phyloP scores from a whole-genome alignment of 2,797 vertebrate genomes.

The Sebastes diaconus region DNA sequence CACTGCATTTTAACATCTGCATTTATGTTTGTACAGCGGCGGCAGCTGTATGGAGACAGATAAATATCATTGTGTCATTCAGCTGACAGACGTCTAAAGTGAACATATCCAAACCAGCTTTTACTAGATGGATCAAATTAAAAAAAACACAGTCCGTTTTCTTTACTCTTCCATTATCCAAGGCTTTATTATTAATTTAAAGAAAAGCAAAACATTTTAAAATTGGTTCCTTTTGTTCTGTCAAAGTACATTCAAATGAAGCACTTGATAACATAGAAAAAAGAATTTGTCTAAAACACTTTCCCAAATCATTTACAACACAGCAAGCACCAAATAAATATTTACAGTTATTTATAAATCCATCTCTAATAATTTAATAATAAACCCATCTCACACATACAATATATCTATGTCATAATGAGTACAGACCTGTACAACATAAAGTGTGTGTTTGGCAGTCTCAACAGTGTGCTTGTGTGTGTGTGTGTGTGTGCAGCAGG shows the following conservation, averaged over 20 bases:
- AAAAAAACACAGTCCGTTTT: not conserved
- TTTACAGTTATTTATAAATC: constrained; percentile 82
- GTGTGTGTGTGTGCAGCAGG: constrained; percentile 42
- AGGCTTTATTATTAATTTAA: constrained; percentile 78
- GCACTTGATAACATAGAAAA: constrained; percentile 76
- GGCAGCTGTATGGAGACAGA: no score
- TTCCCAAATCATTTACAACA: constrained; percentile 77
- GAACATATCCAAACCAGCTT: not conserved
- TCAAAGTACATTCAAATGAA: constrained; percentile 69
- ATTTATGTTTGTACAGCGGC: not conserved
- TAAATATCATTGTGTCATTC: not conserved
- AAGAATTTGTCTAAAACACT: constrained; percentile 64
- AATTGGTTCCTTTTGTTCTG: constrained; percentile 70
- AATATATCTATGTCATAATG: constrained; percentile 35
- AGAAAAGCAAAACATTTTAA: constrained; percentile 63
- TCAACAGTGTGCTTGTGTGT: constrained; percentile 2
- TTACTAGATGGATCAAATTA: not conserved
- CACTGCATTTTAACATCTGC: not conserved
- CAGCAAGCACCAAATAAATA: constrained; percentile 81
- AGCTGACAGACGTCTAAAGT: not conserved
- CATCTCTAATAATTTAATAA: constrained; percentile 75
- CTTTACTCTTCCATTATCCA: constrained; percentile 43
- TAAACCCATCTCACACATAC: constrained; percentile 58
- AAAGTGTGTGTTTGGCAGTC: constrained; percentile 9
- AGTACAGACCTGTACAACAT: constrained; percentile 62